phyloP scores from a whole-genome alignment of 2,113 vertebrate genomes.

The Syngnathus typhle region DNA sequence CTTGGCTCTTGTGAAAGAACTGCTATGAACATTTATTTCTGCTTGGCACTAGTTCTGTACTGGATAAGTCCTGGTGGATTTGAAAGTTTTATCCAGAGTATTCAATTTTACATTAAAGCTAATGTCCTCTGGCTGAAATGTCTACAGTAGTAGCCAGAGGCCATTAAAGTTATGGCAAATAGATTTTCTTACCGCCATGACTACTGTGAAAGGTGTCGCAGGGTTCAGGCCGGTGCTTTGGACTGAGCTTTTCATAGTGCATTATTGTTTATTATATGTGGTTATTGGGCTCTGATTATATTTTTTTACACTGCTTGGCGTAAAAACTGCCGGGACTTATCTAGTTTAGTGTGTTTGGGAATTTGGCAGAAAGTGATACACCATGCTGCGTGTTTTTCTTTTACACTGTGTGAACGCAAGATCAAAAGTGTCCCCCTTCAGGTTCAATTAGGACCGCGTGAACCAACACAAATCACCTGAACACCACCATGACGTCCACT shows the following conservation, averaged over 20 bases:
- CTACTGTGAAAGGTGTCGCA: constrained; percentile 11
- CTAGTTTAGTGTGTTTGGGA: too few species aligned
- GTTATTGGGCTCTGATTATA: background rate
- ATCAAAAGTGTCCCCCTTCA: constrained; percentile 19
- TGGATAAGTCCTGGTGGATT: constrained; percentile 39
- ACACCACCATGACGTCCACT: constrained; percentile 1
- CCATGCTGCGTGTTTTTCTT: too few species aligned
- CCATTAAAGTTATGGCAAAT: constrained; percentile 20
- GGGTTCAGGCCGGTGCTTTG: constrained; percentile 13
- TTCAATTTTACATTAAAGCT: constrained; percentile 35
- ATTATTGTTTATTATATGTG: background rate
- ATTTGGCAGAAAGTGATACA: too few species aligned
- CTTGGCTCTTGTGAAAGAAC: constrained; percentile 41
- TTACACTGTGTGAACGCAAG: background rate
- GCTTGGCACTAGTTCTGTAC: constrained; percentile 20
- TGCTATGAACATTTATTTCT: constrained; percentile 42
- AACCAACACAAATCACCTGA: constrained; percentile 2
- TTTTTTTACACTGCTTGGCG: too few species aligned
- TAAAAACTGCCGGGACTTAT: too few species aligned
- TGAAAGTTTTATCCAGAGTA: constrained; percentile 27
- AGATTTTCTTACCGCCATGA: constrained; percentile 22
- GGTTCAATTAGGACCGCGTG: constrained; percentile 14
- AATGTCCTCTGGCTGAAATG: constrained; percentile 23
- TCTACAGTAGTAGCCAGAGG: constrained; percentile 21
- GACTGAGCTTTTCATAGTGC: constrained; percentile 29